Percentiles rank a stretch among this genome's conserved stretches.
phyloP scores from a whole-genome alignment of 2,888 invertebrate species.

The Phengaris alcon region DNA sequence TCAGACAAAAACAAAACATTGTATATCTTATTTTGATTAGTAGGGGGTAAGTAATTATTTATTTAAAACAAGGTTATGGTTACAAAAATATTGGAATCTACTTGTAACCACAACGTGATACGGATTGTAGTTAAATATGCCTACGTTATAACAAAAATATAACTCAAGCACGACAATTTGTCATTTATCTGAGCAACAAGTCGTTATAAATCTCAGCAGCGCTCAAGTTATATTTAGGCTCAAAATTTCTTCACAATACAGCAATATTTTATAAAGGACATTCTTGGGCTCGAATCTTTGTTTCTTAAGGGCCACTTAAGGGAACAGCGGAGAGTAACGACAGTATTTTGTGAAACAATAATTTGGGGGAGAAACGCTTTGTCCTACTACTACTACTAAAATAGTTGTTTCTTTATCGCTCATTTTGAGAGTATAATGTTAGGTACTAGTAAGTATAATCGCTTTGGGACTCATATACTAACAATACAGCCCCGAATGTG shows the following conservation, averaged over 20 bases:
- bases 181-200: conserved; percentile 1
- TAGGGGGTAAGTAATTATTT: background rate
- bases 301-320: conserved; percentile 21
- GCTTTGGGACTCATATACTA: background rate
- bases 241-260: conserved; percentile 8
- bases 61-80: background rate
- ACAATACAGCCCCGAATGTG: background rate
- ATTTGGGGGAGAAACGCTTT: background rate
- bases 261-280: conserved; percentile 22
- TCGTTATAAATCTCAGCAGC: background rate
- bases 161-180: background rate
- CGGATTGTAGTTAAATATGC: background rate
- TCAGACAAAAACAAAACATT: too few species aligned
- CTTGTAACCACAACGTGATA: background rate
- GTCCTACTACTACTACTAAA: background rate
- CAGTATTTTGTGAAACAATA: background rate
- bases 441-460: background rate
- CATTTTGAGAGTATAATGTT: conserved; percentile 4
- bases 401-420: conserved; percentile 11
- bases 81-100: background rate
- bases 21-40: too few species aligned
- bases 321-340: background rate
- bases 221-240: background rate
- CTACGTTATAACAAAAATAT: background rate
- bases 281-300: conserved; percentile 14